phyloP scores from a whole-genome alignment of 2,888 invertebrate species.

The Scaptomyza cyrtandrae region DNA sequence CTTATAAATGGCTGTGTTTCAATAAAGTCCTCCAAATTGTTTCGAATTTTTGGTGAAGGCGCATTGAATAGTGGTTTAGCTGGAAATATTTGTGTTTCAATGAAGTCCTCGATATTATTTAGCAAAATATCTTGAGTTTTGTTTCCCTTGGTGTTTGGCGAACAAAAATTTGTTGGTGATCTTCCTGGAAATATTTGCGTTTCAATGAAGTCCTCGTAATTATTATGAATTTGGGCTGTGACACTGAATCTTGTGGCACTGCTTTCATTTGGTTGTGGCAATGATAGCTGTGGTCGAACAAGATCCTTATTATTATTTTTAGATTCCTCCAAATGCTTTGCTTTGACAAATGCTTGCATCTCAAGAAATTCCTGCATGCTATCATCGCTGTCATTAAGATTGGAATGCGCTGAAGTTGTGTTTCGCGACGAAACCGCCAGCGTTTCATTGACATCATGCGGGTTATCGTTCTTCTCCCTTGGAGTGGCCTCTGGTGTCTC shows the following conservation, averaged over 20 bases:
- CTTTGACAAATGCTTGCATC: not conserved
- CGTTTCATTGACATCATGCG: slow-evolving; percentile 38
- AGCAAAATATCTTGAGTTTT: not conserved
- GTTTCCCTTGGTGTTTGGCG: not conserved
- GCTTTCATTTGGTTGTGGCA: not conserved
- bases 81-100: slow-evolving; percentile 13
- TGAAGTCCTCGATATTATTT: slow-evolving; percentile 22
- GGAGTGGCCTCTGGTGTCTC: slow-evolving; percentile 46
- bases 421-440: slow-evolving; percentile 28
- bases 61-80: not conserved
- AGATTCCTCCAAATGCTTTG: not conserved
- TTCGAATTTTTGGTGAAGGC: not conserved
- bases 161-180: not conserved
- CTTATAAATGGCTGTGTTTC: slow-evolving; percentile 24
- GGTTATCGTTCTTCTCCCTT: not conserved
- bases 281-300: slow-evolving; percentile 28
- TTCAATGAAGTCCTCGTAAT: slow-evolving; percentile 19
- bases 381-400: slow-evolving; percentile 6
- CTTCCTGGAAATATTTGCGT: slow-evolving; percentile 4
- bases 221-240: slow-evolving; percentile 18
- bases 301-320: slow-evolving; percentile 24
- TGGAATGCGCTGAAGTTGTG: not conserved
- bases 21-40: slow-evolving; percentile 33
- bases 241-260: slow-evolving; percentile 8
- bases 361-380: slow-evolving; percentile 12